phyloP scores from a whole-genome alignment of 2,113 vertebrate species.

The Chunga burmeisteri region DNA sequence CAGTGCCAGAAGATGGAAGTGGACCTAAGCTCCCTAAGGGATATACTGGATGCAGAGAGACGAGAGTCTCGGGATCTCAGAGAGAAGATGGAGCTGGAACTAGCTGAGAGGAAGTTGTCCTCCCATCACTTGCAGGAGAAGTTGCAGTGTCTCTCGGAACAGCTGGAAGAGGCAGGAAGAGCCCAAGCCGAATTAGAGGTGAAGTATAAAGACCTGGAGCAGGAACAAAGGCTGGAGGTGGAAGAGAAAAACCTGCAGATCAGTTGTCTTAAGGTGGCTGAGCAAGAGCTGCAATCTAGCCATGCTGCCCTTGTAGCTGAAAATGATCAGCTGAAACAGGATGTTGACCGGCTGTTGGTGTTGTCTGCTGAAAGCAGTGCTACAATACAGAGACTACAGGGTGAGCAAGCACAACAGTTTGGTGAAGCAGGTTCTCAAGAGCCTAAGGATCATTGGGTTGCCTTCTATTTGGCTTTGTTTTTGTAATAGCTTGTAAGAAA shows the following conservation, averaged over 20 bases:
- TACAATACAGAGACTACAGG: slow-evolving; percentile 63
- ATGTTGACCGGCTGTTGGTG: neutral
- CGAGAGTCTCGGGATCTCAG: slow-evolving; percentile 10
- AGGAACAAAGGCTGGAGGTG: slow-evolving; percentile 61
- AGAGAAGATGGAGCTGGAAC: slow-evolving; percentile 72
- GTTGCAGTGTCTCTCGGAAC: slow-evolving; percentile 64
- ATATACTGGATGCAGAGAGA: slow-evolving; percentile 72
- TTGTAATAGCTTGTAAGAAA: neutral
- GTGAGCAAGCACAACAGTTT: slow-evolving; percentile 58
- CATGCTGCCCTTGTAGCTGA: slow-evolving; percentile 17
- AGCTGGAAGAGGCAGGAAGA: slow-evolving; percentile 68
- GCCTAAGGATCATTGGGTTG: neutral
- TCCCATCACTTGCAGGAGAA: slow-evolving; percentile 69
- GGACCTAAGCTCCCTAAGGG: slow-evolving; percentile 71
- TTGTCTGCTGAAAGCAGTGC: neutral
- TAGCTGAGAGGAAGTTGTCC: slow-evolving; percentile 63
- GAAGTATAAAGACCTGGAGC: slow-evolving; percentile 62
- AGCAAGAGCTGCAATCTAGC: slow-evolving; percentile 21
- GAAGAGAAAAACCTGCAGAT: slow-evolving; percentile 49
- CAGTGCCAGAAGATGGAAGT: slow-evolving; percentile 85
- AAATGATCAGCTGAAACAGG: slow-evolving; percentile 9
- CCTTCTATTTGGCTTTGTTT: neutral
- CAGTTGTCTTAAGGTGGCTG: slow-evolving; percentile 3
- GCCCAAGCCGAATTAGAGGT: slow-evolving; percentile 56
- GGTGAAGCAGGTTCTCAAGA: neutral